Evolutionary conservation across 2,888 invertebrate genomes (phyloP).

Genomic region (Dendrolimus houi): DNA sequence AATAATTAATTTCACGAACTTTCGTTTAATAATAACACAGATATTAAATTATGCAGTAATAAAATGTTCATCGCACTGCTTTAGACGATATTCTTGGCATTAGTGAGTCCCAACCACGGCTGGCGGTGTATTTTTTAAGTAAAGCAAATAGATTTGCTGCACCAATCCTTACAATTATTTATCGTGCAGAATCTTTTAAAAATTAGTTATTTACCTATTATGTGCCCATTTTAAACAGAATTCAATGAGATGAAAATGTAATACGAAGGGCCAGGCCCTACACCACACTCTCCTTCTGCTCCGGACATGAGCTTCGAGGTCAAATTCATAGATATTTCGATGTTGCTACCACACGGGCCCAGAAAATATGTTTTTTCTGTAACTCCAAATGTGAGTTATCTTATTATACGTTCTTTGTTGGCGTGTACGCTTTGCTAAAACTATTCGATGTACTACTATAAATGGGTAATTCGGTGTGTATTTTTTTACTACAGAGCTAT

Average conservation of each 20-base stretch:
- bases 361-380: conserved; percentile 10
- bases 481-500: background rate
- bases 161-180: conserved; percentile 11
- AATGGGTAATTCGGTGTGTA: background rate
- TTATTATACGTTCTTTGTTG: background rate
- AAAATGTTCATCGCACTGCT: conserved; percentile 62
- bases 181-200: conserved; percentile 15
- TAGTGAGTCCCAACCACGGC: conserved; percentile 44
- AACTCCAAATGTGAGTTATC: conserved; percentile 4
- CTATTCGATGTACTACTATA: background rate
- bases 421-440: too few species aligned
- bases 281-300: conserved; percentile 69
- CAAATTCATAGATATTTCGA: conserved; percentile 72
- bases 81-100: conserved; percentile 69
- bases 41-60: conserved; percentile 48
- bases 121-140: conserved; percentile 52
- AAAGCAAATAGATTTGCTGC: conserved; percentile 20
- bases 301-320: conserved; percentile 75
- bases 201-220: conserved; percentile 68
- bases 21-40: conserved; percentile 49
- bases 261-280: conserved; percentile 73
- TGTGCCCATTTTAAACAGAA: conserved; percentile 73
- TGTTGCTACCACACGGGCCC: conserved; percentile 45
- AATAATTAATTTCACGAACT: conserved; percentile 25
- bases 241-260: conserved; percentile 63